Base-by-base conservation (phyloP, 2,888 invertebrate species). In the Palloptera scutellata region DNA sequence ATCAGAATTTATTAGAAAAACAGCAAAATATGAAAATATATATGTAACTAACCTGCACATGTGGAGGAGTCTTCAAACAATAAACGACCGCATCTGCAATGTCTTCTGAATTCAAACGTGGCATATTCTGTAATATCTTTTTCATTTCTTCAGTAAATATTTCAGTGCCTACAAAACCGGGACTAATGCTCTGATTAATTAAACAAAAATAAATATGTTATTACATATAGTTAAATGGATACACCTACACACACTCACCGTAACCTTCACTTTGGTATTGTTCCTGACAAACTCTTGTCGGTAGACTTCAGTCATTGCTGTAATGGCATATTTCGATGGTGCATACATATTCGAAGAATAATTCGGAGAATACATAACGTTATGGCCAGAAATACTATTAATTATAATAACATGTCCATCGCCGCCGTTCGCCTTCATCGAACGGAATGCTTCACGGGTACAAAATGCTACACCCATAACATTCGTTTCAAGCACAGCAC, bases 391-490 rank as follows among this genome's bases (percentile, higher is more conserved):
- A 15, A 82, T 42, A 61, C 85, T 84, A 64, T 86, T 86, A 4
- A 88, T 81, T 17, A 86, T 82, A 30, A 88, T 78, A 15, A 88
- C 81, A 72, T 88, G 87, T 0, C 88, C 88, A 67, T 87, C 86
- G 4, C 70, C 85, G 78, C 75, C 86, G 10, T 82, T 80, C 0
- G 72, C 69, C 54, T 78, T 83, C 87, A 88, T 87, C 1, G 86
- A 87, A 0, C 79, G 79, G 45, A 86, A 81, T 0, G 86, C 87
- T 66, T 84, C 85, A 0, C 87, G 83, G 0, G 86, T 83, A 75
- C 87, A 87, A 70, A 86, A 72, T 0, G 86, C 77, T 1, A 85
- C 77, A 1, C 85, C 88, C 70, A 84, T 78, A 0, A 87, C 71
- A 76, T 88, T 88, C 4, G 84, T 84, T 66, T 87, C 86, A 3